These are phyloP conservation scores for Micromesistius poutassou DNA, from an alignment of 2,797 vertebrate species.

Conservation along the genomic window DNA sequence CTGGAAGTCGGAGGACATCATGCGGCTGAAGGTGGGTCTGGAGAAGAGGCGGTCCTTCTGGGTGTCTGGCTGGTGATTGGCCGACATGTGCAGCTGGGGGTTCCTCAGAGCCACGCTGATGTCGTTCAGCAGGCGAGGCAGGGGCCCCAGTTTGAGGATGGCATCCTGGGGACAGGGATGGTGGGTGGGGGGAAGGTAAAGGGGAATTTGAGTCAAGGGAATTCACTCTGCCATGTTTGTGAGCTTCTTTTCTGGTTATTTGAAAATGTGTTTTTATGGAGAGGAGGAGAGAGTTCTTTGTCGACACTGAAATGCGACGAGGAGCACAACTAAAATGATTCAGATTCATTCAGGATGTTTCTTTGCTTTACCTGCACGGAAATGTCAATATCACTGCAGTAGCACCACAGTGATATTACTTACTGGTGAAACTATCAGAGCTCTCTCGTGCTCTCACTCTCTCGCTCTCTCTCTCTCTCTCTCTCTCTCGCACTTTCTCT, in stretches of 20 bases:
- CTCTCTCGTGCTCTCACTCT: background rate
- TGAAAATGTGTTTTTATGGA: background rate
- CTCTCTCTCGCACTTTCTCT: background rate
- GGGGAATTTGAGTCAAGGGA: background rate
- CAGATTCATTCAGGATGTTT: background rate
- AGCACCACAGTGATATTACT: background rate
- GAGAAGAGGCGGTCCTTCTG: constrained; percentile 76
- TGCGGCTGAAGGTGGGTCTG: constrained; percentile 70
- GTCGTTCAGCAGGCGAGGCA: constrained; percentile 92
- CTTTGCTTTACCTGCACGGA: background rate
- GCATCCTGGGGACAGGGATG: constrained; percentile 82
- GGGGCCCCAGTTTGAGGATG: constrained; percentile 89
- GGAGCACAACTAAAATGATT: background rate
- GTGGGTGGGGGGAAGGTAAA: background rate
- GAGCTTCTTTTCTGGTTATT: background rate
- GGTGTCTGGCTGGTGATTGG: constrained; percentile 83
- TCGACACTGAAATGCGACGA: background rate
- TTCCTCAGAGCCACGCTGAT: constrained; percentile 95
- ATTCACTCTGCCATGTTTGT: background rate
- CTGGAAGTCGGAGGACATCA: constrained; percentile 90
- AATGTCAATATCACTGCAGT: background rate
- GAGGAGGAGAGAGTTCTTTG: background rate
- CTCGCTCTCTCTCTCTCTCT: background rate
- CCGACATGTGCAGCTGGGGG: constrained; percentile 93
- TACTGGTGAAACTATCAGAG: background rate